Evolutionary conservation across 2,797 vertebrate species (phyloP).

Genomic region (Cetoscarus ocellatus): DNA sequence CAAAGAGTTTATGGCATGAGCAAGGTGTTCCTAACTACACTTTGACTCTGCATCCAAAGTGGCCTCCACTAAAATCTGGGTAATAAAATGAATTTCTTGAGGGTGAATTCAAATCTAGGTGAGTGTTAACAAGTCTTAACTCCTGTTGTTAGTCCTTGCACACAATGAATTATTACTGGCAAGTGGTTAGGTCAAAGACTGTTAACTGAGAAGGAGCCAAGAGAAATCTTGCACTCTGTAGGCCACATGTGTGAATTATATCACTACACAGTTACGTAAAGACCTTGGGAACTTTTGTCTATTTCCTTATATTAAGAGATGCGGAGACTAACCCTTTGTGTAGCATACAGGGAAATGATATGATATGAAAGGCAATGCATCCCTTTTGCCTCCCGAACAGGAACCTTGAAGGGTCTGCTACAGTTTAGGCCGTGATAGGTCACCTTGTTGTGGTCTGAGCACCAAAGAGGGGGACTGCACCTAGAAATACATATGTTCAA

Average conservation of each 20-base stretch:
- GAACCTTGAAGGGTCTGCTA: too few relatives aligned
- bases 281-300: background rate
- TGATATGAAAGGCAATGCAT: background rate
- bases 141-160: background rate
- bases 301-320: background rate
- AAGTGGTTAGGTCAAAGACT: background rate
- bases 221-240: background rate
- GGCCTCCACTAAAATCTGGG: background rate
- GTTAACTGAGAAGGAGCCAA: background rate
- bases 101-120: background rate
- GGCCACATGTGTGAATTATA: background rate
- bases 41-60: slow-evolving; percentile 30
- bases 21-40: slow-evolving; percentile 51
- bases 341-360: background rate
- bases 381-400: too few relatives aligned
- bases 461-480: background rate
- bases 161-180: background rate
- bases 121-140: background rate
- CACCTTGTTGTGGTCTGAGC: too few relatives aligned
- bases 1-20: slow-evolving; percentile 71
- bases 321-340: background rate
- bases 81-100: slow-evolving; percentile 7
- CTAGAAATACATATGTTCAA: background rate
- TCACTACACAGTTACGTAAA: background rate
- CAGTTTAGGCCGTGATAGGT: too few relatives aligned